These are phyloP conservation scores for Emys orbicularis DNA, from an alignment of 2,797 vertebrate genomes.

Conservation along the genomic window DNA sequence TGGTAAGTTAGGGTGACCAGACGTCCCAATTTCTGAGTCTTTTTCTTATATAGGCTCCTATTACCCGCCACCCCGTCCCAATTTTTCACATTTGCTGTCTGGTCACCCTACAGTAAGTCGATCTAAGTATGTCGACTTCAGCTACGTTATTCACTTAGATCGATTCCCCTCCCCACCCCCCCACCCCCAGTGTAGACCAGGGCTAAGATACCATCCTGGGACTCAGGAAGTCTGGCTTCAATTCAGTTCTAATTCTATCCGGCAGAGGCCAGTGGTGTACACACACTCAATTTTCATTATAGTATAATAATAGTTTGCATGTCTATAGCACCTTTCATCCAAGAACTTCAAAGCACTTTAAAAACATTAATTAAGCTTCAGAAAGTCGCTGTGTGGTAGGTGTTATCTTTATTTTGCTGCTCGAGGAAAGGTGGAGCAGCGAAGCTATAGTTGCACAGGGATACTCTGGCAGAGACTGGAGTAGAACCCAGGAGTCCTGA, in stretches of 20 bases:
- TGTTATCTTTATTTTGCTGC: not conserved
- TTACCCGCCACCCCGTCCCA: no score
- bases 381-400: not conserved
- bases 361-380: not conserved
- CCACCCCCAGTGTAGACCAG: no score
- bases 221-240: not conserved
- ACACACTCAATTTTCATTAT: not conserved
- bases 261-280: not conserved
- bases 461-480: not conserved
- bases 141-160: no score
- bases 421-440: not conserved
- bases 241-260: not conserved
- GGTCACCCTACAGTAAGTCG: no score
- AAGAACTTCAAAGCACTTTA: not conserved
- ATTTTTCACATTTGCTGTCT: no score
- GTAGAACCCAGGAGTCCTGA: not conserved
- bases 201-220: not conserved
- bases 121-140: no score
- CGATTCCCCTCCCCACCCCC: no score
- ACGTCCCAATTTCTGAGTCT: no score
- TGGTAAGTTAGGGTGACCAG: no score
- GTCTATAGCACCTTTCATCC: not conserved
- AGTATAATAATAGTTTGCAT: not conserved
- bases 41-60: no score
- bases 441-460: not conserved